phyloP scores from a whole-genome alignment of 2,888 invertebrate species.

The Chloroclystis v-ata region DNA sequence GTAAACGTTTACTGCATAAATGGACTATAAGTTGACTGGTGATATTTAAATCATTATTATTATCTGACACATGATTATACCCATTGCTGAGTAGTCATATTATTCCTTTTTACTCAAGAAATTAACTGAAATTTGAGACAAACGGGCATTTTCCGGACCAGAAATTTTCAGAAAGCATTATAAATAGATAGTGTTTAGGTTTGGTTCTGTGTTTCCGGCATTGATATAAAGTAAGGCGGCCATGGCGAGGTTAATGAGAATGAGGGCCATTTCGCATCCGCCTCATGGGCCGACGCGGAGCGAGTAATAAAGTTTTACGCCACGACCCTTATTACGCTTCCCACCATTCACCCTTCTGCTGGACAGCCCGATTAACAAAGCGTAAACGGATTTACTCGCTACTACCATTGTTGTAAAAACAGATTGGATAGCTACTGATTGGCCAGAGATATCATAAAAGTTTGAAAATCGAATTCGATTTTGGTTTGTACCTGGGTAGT shows the following conservation, averaged over 20 bases:
- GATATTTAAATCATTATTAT: too few relatives aligned
- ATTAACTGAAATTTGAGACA: too few relatives aligned
- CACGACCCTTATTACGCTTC: slow-evolving; percentile 59
- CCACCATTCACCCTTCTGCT: slow-evolving; percentile 49
- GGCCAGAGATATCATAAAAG: slow-evolving; percentile 31
- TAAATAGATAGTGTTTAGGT: slow-evolving; percentile 33
- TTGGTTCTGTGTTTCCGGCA: slow-evolving; percentile 44
- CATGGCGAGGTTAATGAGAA: slow-evolving; percentile 67
- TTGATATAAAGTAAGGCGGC: slow-evolving; percentile 53
- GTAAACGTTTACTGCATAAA: too few relatives aligned
- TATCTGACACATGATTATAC: too few relatives aligned
- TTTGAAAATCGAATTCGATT: too few relatives aligned
- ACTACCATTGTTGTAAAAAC: slow-evolving; percentile 16
- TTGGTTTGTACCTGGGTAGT: slow-evolving; percentile 34
- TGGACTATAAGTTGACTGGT: too few relatives aligned
- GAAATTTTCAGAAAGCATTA: slow-evolving; percentile 28
- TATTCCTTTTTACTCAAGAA: too few relatives aligned
- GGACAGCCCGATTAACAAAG: slow-evolving; percentile 63
- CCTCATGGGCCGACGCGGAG: slow-evolving; percentile 51
- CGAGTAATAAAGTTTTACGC: slow-evolving; percentile 67
- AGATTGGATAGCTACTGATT: slow-evolving; percentile 22
- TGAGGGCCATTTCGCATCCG: slow-evolving; percentile 61
- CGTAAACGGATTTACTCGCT: slow-evolving; percentile 61
- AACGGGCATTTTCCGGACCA: slow-evolving; percentile 27
- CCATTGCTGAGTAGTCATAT: too few relatives aligned